These are phyloP conservation scores for Petrolisthes manimaculis DNA, from an alignment of 2,888 invertebrate genomes.

Conservation along the genomic window DNA sequence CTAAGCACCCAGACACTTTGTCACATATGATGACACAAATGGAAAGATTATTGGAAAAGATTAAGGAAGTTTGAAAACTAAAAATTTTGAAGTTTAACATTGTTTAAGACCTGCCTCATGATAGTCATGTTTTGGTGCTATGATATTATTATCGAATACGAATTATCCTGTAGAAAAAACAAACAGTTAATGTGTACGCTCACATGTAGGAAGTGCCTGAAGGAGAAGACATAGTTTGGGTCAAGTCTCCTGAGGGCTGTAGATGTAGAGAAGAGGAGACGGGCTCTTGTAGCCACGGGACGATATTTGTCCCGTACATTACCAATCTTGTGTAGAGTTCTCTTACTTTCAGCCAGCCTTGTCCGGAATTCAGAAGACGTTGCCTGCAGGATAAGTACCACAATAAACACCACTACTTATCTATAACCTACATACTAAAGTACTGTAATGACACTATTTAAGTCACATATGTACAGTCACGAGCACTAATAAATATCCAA, in stretches of 20 bases:
- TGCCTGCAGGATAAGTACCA: constrained; percentile 28
- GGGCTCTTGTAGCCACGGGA: constrained; percentile 58
- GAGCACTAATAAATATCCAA: too few relatives aligned
- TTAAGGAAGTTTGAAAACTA: background rate
- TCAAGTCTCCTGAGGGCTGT: constrained; percentile 45
- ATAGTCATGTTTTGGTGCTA: background rate
- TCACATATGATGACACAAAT: too few relatives aligned
- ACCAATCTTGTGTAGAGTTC: constrained; percentile 64
- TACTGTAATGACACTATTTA: too few relatives aligned
- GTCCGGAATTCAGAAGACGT: constrained; percentile 64
- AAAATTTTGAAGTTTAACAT: background rate
- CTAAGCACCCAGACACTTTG: too few relatives aligned
- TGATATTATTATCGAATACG: background rate
- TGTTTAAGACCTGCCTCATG: background rate
- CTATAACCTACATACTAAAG: too few relatives aligned
- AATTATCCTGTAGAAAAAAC: background rate
- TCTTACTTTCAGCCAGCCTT: constrained; percentile 52
- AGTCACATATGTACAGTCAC: too few relatives aligned
- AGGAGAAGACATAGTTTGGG: constrained; percentile 59
- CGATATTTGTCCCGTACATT: constrained; percentile 65
- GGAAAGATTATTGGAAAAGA: background rate
- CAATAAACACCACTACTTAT: background rate
- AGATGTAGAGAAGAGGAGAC: constrained; percentile 60
- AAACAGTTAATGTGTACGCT: background rate
- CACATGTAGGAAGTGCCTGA: constrained; percentile 61